A percentile compares a stretch with the other conserved stretches of the same genome.
These are phyloP conservation scores for Eristalis pertinax DNA, from an alignment of 2,888 invertebrate species.

Conservation along the genomic window DNA sequence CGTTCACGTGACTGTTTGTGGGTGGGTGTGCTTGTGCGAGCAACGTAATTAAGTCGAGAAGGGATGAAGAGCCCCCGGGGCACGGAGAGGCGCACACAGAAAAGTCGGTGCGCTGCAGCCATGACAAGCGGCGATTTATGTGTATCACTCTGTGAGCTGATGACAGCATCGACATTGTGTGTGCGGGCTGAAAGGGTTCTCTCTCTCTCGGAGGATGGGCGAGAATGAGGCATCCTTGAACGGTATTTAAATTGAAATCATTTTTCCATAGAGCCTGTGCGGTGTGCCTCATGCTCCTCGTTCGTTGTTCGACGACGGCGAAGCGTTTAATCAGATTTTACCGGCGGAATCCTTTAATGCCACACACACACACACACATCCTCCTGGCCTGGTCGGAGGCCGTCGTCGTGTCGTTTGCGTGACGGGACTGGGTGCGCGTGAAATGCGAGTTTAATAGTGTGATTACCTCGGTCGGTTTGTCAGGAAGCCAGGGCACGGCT, in stretches of 20 bases:
- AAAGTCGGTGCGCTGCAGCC: conserved; percentile 3
- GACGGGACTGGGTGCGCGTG: conserved; percentile 3
- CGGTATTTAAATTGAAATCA: conserved; percentile 63
- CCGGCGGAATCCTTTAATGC: conserved; percentile 65
- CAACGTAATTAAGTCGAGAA: conserved; percentile 55
- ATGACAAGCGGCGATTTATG: conserved; percentile 44
- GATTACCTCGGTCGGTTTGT: conserved; percentile 52
- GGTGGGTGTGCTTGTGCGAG: conserved; percentile 10
- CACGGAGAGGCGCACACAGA: background rate
- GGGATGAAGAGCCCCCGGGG: background rate
- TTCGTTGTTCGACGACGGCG: conserved; percentile 17
- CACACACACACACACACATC: conserved; percentile 56
- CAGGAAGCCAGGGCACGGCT: conserved; percentile 34
- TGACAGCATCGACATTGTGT: conserved; percentile 25
- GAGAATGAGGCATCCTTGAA: conserved; percentile 35
- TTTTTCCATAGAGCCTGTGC: conserved; percentile 36
- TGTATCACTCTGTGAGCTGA: conserved; percentile 20
- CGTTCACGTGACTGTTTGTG: background rate
- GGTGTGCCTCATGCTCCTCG: background rate
- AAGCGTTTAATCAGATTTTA: conserved; percentile 67
- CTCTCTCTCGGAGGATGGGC: background rate
- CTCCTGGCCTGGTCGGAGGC: background rate
- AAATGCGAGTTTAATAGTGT: conserved; percentile 68
- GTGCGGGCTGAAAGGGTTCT: background rate
- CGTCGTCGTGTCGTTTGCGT: conserved; percentile 13